Conservation (phyloP, 2,888 invertebrate species). For the Campoletis raptor region DNA sequence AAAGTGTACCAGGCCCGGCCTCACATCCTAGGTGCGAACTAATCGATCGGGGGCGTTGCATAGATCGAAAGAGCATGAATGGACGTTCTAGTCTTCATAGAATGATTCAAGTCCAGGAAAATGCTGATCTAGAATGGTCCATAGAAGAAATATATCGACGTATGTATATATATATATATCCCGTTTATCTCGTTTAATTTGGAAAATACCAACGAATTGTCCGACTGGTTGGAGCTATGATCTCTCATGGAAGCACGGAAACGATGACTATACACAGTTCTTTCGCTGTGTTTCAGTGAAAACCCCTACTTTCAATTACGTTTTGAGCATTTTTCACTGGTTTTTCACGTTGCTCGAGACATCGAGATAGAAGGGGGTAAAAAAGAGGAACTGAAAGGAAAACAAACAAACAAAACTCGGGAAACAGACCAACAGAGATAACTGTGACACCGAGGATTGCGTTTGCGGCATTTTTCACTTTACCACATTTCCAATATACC, state of each 20-base stretch:
- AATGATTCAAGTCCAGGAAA: not conserved
- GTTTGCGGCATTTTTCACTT: constrained; percentile 68
- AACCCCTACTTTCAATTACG: constrained; percentile 70
- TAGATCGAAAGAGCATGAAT: too few species aligned
- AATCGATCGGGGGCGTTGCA: too few species aligned
- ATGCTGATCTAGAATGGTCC: constrained; percentile 2
- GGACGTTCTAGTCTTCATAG: not conserved
- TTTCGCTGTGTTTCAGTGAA: not conserved
- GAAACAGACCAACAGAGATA: constrained; percentile 55
- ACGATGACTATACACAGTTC: constrained; percentile 36
- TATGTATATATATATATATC: constrained; percentile 53
- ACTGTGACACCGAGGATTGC: constrained; percentile 64
- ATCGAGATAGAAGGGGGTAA: constrained; percentile 31
- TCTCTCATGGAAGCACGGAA: constrained; percentile 56
- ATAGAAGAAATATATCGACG: constrained; percentile 9
- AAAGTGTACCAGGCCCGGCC: too few species aligned
- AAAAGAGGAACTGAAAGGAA: constrained; percentile 3
- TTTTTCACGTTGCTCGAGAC: constrained; percentile 45
- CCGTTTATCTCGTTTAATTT: constrained; percentile 67
- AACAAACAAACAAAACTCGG: constrained; percentile 32
- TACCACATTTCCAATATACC: constrained; percentile 69
- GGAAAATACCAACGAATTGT: constrained; percentile 65
- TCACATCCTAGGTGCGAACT: too few species aligned
- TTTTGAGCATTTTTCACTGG: constrained; percentile 70
- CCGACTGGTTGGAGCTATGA: constrained; percentile 58